phyloP scores from a whole-genome alignment of 2,113 vertebrate genomes.

The Aptenodytes patagonicus region DNA sequence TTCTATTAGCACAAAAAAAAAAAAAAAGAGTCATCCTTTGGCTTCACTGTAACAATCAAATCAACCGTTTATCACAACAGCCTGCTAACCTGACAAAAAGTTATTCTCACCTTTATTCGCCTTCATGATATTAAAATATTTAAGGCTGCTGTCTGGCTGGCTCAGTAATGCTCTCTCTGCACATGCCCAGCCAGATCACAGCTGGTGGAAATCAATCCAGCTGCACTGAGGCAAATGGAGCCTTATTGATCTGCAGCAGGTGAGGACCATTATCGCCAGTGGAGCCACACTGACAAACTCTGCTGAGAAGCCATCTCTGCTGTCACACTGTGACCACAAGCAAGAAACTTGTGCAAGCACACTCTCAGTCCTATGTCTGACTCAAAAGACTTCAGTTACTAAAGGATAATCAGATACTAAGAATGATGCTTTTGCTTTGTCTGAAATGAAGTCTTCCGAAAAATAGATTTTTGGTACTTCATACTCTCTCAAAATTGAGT shows the following conservation, averaged over 20 bases:
- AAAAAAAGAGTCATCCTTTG: background rate
- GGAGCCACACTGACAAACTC: background rate
- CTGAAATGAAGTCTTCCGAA: background rate
- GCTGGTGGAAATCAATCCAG: background rate
- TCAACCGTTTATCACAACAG: background rate
- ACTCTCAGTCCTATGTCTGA: background rate
- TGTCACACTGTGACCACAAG: background rate
- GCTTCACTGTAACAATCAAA: background rate
- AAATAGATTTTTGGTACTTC: background rate
- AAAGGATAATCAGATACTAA: background rate
- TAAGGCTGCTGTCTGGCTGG: background rate
- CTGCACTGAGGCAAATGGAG: background rate
- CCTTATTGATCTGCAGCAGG: background rate
- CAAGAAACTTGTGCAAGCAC: background rate
- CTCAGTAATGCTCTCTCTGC: background rate
- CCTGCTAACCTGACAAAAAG: background rate
- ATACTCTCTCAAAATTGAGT: background rate
- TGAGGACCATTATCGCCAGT: background rate
- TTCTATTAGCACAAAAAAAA: background rate
- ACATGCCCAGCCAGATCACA: background rate
- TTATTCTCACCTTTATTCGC: background rate
- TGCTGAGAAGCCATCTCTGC: background rate
- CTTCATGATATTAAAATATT: background rate
- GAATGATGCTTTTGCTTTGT: background rate
- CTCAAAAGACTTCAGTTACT: background rate